phyloP scores from a whole-genome alignment of 2,888 invertebrate species.

The Cordilura impudica region DNA sequence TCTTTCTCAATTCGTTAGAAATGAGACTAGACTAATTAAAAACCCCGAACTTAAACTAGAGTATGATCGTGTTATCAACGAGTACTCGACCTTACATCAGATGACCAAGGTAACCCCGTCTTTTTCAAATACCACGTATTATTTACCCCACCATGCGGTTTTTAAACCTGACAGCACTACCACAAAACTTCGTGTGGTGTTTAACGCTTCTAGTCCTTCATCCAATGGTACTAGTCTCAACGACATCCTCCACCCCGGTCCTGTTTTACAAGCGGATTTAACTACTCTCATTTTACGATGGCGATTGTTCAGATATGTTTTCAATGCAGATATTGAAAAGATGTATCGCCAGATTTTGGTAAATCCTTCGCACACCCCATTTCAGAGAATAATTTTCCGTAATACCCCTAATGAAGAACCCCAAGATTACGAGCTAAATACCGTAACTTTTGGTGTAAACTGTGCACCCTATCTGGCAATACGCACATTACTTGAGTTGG shows the following conservation, averaged over 20 bases:
- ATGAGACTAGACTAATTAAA: too few species aligned
- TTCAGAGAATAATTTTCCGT: neutral
- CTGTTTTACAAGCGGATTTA: too few species aligned
- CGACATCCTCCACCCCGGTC: too few species aligned
- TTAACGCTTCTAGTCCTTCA: too few species aligned
- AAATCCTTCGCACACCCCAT: neutral
- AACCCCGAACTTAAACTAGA: too few species aligned
- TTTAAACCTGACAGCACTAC: neutral
- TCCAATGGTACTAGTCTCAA: too few species aligned
- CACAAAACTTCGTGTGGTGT: neutral
- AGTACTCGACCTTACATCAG: neutral
- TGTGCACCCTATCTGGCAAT: neutral
- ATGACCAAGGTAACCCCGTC: neutral
- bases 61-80: constrained; percentile 4
- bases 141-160: constrained; percentile 16
- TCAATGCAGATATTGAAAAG: neutral
- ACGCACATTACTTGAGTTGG: neutral
- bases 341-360: neutral
- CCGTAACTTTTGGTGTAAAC: too few species aligned
- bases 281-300: too few species aligned
- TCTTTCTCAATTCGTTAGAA: too few species aligned
- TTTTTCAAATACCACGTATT: neutral
- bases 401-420: neutral
- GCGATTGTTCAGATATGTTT: too few species aligned
- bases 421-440: too few species aligned